Percentiles rank a stretch among this genome's conserved stretches.
Conservation (phyloP, 2,797 vertebrate species). For the Yasuhikotakia modesta region DNA sequence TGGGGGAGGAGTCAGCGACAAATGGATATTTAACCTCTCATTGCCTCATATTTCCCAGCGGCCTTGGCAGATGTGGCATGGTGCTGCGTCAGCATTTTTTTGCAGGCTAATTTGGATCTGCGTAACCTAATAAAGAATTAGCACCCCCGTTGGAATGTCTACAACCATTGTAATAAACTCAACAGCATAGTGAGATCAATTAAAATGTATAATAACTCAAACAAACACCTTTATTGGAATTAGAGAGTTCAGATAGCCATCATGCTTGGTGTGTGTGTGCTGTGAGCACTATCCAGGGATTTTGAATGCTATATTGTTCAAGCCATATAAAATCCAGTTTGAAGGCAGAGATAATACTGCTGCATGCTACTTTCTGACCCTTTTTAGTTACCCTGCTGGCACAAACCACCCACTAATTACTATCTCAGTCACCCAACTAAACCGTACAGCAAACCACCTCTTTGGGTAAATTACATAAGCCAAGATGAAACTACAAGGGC, state of each 20-base stretch:
- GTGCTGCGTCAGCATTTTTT: conserved; percentile 44
- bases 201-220: conserved; percentile 1
- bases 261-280: neutral
- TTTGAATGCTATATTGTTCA: conserved; percentile 63
- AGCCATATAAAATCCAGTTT: conserved; percentile 76
- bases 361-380: conserved; percentile 78
- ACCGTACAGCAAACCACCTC: conserved; percentile 52
- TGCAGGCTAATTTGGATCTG: conserved; percentile 23
- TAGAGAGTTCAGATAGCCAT: neutral
- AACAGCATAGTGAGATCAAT: conserved; percentile 9
- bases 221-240: neutral
- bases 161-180: conserved; percentile 30
- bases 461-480: conserved; percentile 52
- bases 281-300: conserved; percentile 5
- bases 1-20: conserved; percentile 53
- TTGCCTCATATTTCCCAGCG: conserved; percentile 65
- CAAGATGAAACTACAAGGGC: conserved; percentile 44
- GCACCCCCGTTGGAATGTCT: conserved; percentile 15
- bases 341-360: conserved; percentile 73
- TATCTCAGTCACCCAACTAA: conserved; percentile 76
- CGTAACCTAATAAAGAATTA: conserved; percentile 27
- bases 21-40: conserved; percentile 73
- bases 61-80: conserved; percentile 32
- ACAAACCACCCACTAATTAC: conserved; percentile 78
- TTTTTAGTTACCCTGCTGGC: conserved; percentile 79